A percentile compares a stretch with the other conserved stretches of the same genome.
phyloP scores from a whole-genome alignment of 2,888 invertebrate species.

The Pyrrhosoma nymphula region DNA sequence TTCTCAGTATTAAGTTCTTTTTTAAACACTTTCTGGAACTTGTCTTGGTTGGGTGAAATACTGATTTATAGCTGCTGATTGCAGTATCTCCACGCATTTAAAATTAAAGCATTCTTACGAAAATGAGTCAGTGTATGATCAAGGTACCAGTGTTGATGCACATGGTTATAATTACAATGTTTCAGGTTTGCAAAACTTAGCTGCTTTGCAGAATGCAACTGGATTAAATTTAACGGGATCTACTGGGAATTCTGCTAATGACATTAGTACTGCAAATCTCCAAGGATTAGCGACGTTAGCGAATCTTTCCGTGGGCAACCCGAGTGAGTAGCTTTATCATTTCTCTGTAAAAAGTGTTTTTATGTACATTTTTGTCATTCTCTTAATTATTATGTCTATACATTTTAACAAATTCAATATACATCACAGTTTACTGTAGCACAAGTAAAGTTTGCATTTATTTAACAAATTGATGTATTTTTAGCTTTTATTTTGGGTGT shows the following conservation, averaged over 20 bases:
- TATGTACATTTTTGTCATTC: constrained; percentile 68
- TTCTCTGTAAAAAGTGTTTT: constrained; percentile 67
- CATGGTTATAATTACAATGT: not conserved
- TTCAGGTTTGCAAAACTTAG: constrained; percentile 76
- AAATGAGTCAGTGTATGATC: not conserved
- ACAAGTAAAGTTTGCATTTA: constrained; percentile 42
- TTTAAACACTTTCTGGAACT: too few relatives aligned
- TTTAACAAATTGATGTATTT: constrained; percentile 55
- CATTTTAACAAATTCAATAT: constrained; percentile 52
- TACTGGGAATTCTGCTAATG: constrained; percentile 74
- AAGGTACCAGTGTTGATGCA: not conserved
- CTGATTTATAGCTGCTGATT: too few relatives aligned
- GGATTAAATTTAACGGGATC: constrained; percentile 75
- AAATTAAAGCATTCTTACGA: not conserved
- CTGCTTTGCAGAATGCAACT: constrained; percentile 74
- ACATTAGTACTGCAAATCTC: constrained; percentile 80
- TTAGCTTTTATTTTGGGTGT: constrained; percentile 47
- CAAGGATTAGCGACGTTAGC: constrained; percentile 84
- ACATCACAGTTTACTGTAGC: constrained; percentile 40
- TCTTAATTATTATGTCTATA: constrained; percentile 60
- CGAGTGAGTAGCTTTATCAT: constrained; percentile 74
- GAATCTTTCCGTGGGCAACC: constrained; percentile 77
- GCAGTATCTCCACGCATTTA: too few relatives aligned
- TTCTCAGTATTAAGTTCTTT: too few relatives aligned
- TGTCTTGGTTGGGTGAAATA: too few relatives aligned